Base-by-base conservation (phyloP, 2,888 invertebrate species). In the Portevinia maculata region DNA sequence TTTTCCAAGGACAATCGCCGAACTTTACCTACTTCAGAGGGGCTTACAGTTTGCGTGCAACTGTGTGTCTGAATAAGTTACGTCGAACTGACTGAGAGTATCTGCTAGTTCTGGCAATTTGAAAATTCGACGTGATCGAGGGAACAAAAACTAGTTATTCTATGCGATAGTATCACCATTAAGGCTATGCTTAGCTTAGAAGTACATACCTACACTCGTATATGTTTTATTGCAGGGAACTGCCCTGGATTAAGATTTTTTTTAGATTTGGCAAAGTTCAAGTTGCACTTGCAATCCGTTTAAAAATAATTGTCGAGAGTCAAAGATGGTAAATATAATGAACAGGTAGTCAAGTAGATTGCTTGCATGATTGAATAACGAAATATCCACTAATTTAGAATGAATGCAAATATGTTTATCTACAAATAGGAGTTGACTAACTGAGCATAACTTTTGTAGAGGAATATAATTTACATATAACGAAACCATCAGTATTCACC, bases 1-100 rank as follows among this genome's bases (percentile, higher is more conserved):
- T 52, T 3, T 21, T 15, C 44, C 83, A 84, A 78, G 83, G 83
- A 84, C 83, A 84, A 64, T 71, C 48, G 48, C 57, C 78, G 73
- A 84, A 78, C 83, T 84, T 78, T 84, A 78, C 78, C 78, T 84
- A 83, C 71, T 67, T 76, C 17, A 39, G 32, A 55, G 46, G 24
- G 9, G 32, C 13, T 57, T 41, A n/a, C 32, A 67, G 50, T 57
- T 65, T 69, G 50, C 30, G 41, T 69, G 46, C 30, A 53, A 24
- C n/a, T 52, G 3, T 57, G 13, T 53, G 8, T 21, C 1, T 28
- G 6, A 28, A 34, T 62, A 41, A 24, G 52, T 69, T 79, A 70
- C 75, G 69, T 70, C 52, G 64, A 75, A 74, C 74, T 65, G 21
- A 13, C 60, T 15, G 34, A 79, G 34, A 62, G 67, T 57, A 32